phyloP scores from a whole-genome alignment of 2,888 invertebrate species.

The Ormyrus rosae region DNA sequence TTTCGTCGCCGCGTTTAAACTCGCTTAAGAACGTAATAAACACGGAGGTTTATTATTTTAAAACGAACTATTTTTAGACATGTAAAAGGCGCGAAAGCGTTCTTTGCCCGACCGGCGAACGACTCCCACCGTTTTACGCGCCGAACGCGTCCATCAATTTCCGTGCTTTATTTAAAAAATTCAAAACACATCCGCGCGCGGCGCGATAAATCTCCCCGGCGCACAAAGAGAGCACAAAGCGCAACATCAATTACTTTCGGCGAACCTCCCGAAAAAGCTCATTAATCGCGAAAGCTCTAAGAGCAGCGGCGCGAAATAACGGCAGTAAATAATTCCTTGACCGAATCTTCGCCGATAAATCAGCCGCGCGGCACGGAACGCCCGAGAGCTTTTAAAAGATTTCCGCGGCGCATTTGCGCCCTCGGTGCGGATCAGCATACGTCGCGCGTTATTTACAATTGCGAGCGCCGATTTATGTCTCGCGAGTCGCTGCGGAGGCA shows the following conservation, averaged over 20 bases:
- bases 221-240: slow-evolving; percentile 22
- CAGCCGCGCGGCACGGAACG: slow-evolving; percentile 31
- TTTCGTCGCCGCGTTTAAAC: too few relatives aligned
- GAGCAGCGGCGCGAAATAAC: slow-evolving; percentile 48
- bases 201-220: slow-evolving; percentile 26
- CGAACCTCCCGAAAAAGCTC: slow-evolving; percentile 24
- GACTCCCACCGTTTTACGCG: too few relatives aligned
- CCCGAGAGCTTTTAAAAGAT: slow-evolving; percentile 28
- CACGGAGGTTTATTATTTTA: too few relatives aligned
- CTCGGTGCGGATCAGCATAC: slow-evolving; percentile 70
- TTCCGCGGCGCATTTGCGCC: background rate
- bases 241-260: slow-evolving; percentile 44
- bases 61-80: too few relatives aligned
- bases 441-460: slow-evolving; percentile 74
- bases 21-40: too few relatives aligned
- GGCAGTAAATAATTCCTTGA: slow-evolving; percentile 48
- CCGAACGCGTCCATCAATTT: too few relatives aligned
- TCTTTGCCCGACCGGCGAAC: too few relatives aligned
- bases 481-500: slow-evolving; percentile 62
- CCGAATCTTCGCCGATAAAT: slow-evolving; percentile 53
- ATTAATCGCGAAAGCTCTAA: slow-evolving; percentile 48
- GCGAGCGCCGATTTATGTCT: slow-evolving; percentile 70
- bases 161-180: too few relatives aligned
- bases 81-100: too few relatives aligned
- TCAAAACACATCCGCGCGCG: too few relatives aligned